phyloP scores from a whole-genome alignment of 2,888 invertebrate genomes.

The Atrina japonica region DNA sequence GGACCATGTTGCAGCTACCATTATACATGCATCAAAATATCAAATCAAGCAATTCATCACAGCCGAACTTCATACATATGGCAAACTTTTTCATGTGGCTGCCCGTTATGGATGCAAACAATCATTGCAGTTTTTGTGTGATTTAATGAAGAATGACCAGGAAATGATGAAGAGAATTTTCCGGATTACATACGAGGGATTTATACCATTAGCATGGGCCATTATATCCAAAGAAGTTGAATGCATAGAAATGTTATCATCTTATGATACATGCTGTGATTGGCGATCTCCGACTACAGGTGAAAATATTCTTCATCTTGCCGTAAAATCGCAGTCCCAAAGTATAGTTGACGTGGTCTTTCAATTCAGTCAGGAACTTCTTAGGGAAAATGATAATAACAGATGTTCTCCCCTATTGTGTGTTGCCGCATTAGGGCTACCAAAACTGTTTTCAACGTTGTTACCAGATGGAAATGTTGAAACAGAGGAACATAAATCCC shows the following conservation, averaged over 20 bases:
- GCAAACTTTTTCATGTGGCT: conserved; percentile 36
- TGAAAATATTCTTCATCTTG: conserved; percentile 54
- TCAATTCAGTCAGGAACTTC: conserved; percentile 19
- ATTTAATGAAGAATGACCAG: conserved; percentile 13
- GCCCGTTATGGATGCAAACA: conserved; percentile 37
- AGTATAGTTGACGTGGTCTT: conserved; percentile 35
- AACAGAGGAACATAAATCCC: conserved; percentile 5
- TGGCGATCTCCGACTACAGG: conserved; percentile 28
- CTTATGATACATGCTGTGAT: background rate
- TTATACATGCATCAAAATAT: conserved; percentile 25
- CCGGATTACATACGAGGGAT: conserved; percentile 1
- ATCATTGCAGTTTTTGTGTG: conserved; percentile 40
- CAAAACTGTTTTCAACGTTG: conserved; percentile 9
- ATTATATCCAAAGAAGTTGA: conserved; percentile 11
- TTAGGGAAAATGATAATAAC: conserved; percentile 3
- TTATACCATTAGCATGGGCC: conserved; percentile 29
- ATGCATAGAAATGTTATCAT: conserved; percentile 17
- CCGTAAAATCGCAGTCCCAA: conserved; percentile 37
- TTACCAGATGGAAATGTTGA: background rate
- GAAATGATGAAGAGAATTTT: conserved; percentile 4
- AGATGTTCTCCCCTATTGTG: conserved; percentile 28
- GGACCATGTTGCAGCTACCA: conserved; percentile 19
- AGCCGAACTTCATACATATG: conserved; percentile 1
- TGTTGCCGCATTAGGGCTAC: conserved; percentile 35
- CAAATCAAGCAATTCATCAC: conserved; percentile 1